phyloP scores from a whole-genome alignment of 2,113 vertebrate species.

The Aegotheles bennettii region DNA sequence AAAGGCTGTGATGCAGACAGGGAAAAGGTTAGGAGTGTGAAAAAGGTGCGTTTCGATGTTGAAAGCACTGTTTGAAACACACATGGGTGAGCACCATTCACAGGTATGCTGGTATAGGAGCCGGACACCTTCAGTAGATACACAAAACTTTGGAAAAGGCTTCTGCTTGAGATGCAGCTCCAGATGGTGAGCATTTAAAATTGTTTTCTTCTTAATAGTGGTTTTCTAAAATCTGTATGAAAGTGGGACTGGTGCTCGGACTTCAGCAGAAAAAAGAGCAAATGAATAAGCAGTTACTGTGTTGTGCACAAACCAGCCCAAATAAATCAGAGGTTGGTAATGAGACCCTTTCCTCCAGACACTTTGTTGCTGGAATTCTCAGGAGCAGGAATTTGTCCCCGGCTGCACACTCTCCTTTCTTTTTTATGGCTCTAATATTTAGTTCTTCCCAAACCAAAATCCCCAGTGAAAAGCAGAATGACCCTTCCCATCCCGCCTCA shows the following conservation, averaged over 20 bases:
- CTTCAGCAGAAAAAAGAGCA: not conserved
- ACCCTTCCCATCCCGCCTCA: no score
- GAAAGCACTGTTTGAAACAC: not conserved
- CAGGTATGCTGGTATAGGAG: no score
- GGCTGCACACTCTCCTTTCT: not conserved
- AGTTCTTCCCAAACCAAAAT: not conserved
- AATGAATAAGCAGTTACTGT: not conserved
- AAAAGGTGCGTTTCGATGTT: rapidly evolving
- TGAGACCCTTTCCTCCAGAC: not conserved
- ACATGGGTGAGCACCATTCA: no score
- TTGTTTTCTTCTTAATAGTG: not conserved
- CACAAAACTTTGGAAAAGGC: not conserved
- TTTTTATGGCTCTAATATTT: not conserved
- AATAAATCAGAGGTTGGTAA: not conserved
- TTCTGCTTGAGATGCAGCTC: not conserved
- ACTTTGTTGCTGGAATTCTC: not conserved
- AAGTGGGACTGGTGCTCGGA: not conserved
- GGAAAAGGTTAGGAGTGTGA: not conserved
- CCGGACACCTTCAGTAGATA: not conserved
- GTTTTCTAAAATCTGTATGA: not conserved
- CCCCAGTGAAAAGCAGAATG: not conserved
- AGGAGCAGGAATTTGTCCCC: not conserved
- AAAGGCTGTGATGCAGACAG: not conserved
- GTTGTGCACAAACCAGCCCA: not conserved
- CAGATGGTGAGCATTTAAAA: not conserved